Conservation (phyloP, 2,113 vertebrate species). For the Cepphus grylle region DNA sequence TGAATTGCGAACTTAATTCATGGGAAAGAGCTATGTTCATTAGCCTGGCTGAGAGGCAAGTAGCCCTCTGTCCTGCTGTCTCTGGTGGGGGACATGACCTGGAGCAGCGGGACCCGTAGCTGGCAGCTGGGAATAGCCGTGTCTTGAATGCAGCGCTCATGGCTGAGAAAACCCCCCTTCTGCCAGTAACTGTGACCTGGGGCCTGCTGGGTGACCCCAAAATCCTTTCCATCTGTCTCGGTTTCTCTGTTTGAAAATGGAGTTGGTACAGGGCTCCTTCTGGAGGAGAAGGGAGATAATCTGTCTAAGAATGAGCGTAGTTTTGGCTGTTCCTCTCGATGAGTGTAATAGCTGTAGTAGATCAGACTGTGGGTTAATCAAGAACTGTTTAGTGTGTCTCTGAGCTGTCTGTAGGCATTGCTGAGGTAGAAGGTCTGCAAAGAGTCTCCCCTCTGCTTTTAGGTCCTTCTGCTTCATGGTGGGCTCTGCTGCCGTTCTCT, state of each 20-base stretch:
- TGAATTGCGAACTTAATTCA: background rate
- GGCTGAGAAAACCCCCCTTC: background rate
- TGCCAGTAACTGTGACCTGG: background rate
- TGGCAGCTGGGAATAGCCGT: background rate
- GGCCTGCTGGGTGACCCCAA: background rate
- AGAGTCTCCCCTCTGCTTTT: background rate
- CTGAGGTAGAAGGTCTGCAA: background rate
- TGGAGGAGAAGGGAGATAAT: background rate
- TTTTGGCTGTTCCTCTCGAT: background rate
- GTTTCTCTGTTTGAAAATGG: background rate
- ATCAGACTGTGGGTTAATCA: background rate
- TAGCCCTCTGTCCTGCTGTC: background rate
- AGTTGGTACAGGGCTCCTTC: background rate
- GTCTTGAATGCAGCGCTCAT: background rate
- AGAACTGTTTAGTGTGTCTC: background rate
- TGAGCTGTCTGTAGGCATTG: background rate
- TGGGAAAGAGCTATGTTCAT: background rate
- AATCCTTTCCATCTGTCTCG: background rate
- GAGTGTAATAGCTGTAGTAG: rapidly evolving
- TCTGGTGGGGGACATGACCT: background rate
- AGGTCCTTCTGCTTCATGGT: background rate
- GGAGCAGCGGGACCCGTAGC: background rate
- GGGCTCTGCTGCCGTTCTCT: background rate
- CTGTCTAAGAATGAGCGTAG: rapidly evolving
- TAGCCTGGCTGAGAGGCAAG: background rate